Conservation (phyloP, 2,797 vertebrate species). For the Alectoris magna region DNA sequence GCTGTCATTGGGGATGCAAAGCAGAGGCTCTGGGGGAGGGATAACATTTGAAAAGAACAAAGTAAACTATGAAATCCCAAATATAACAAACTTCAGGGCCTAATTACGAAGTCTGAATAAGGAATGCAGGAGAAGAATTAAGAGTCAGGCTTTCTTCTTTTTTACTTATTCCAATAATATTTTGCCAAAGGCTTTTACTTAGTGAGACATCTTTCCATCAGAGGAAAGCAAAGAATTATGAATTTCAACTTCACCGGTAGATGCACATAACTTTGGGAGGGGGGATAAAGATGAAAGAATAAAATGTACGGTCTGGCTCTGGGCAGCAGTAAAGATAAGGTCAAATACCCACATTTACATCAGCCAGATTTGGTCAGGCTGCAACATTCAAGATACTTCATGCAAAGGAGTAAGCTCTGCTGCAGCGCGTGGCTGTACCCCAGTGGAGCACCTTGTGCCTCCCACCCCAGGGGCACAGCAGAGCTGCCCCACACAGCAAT, state of each 20-base stretch:
- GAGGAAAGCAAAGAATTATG: slow-evolving; percentile 14
- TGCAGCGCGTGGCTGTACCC: accelerated
- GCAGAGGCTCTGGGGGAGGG: background rate
- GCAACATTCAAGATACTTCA: background rate
- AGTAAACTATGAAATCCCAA: background rate
- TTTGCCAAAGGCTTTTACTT: slow-evolving; percentile 22
- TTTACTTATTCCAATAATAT: background rate
- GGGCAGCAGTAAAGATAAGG: too few species aligned
- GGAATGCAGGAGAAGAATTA: background rate
- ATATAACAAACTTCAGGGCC: background rate
- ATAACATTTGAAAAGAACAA: background rate
- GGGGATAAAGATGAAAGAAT: slow-evolving; percentile 40
- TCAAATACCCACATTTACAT: background rate
- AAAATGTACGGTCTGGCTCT: background rate
- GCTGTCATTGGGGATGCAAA: accelerated
- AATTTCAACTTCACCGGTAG: background rate
- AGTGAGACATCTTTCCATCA: background rate
- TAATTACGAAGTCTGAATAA: background rate
- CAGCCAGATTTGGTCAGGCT: background rate
- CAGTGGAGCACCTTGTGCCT: background rate
- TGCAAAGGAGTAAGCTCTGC: background rate
- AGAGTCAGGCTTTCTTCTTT: background rate
- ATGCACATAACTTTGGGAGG: background rate
- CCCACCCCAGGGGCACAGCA: too few species aligned
- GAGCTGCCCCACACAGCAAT: background rate